Evolutionary conservation across 2,113 vertebrate genomes (phyloP), one percentile per base, ranked within the genome.

Genomic region (Pungitius pungitius): DNA sequence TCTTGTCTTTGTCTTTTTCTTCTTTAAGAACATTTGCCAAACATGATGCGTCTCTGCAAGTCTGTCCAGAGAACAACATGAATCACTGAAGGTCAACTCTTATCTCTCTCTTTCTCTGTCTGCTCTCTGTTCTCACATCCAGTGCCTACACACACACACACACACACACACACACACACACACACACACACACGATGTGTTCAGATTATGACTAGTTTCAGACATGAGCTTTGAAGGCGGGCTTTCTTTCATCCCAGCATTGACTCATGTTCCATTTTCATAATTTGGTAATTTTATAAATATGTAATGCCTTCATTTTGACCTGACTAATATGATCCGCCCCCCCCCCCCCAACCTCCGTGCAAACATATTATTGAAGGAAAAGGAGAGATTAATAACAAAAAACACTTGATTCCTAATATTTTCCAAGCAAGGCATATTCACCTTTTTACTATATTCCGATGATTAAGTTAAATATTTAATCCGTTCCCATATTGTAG

Each of bases 241-340:
- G 42, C 71, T 78, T 80, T 81, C 83, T 89, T 90, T 89, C 85
- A 88, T 87, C 74, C 68, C 71, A 67, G 72, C 74, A 81, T 69
- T 88, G 83, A 85, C 80, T 87, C 81, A 82, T 89, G 83, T 84
- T 84, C 80, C 67, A 78, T 83, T 87, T 90, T 87, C 77, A 83
- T 85, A 86, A 85, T 88, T 91, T 81, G 68, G 56, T 89, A 80
- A 86, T 86, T 84, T 87, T 77, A 87, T 87, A 84, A 90, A 89
- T 89, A 89, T 89, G 33, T 87, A 87, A 87, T 80, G 80, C 17
- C n/a, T 81, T 73, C 45, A 73, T 68, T 80, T 87, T 85, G 85
- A 84, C 81, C 69, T 81, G 86, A 77, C 80, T 79, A 78, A 86
- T 83, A 40, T 60, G 43, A 52, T 8, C 20, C 7, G 2, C 73